Base-by-base conservation (phyloP, 2,797 vertebrate species). In the Neopelma chrysocephalum region DNA sequence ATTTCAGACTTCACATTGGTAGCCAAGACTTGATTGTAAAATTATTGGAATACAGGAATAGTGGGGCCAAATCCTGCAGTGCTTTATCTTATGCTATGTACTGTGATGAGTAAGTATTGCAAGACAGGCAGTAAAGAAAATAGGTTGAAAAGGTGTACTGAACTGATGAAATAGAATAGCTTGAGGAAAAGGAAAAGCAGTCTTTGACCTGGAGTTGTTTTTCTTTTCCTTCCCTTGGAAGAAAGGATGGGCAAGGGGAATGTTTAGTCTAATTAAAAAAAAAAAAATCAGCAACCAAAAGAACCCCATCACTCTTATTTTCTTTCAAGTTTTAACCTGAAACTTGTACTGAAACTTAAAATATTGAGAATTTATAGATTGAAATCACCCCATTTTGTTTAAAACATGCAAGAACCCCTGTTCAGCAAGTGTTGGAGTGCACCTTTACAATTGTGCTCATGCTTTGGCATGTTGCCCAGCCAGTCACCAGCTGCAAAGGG, bases 361-460 rank as follows among this genome's bases (percentile, higher is more conserved):
- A 81, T 38, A 36, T 29, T 80, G 57, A 62, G 34, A 78, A 51
- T 11, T 10, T 66, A 26, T 73, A 42, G 40, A n/a, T 6, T 78
- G 61, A 75, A 91, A 48, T 13, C 20, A 40, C 11, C 9, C 0
- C 17, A 17, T 69, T 95, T 86, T 72, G 42, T 76, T 72, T 65
- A 27, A 93, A 76, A 31, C 11, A n/a, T 81, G 22, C 14, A 17
- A 48, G 47, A 34, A 32, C 3, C 29, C 21, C 80, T 10, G 5
- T 27, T 70, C 32, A 50, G 4, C 6, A 9, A 36, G 66, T 31
- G 54, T 70, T 76, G 32, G 73, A 75, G 38, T 7, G 1, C 83
- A 36, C 48, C 0, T 1, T 73, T 83, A 8, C 7, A 22, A 11
- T 11, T 15, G 26, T 36, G 73, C 66, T 27, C 1, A 0, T 68